A percentile compares a stretch with the other conserved stretches of the same genome.
Evolutionary conservation across 2,113 vertebrate species (phyloP).

Genomic region (Cacatua alba): DNA sequence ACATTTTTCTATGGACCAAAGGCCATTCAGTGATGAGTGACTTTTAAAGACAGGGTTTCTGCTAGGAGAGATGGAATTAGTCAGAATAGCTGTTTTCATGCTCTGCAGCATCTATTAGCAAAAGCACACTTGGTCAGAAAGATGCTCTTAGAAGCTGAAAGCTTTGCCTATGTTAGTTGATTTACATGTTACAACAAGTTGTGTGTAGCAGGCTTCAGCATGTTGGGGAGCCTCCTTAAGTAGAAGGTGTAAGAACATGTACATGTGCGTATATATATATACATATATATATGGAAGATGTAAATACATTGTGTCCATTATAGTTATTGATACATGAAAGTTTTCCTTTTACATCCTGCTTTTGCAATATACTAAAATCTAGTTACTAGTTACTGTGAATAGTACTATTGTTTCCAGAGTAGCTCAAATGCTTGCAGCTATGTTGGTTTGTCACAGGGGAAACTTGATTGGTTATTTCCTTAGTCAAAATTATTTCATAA

Average conservation of each 20-base stretch:
- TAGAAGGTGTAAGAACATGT: background rate
- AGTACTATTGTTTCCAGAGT: background rate
- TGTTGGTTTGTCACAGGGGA: background rate
- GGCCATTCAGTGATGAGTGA: constrained; percentile 52
- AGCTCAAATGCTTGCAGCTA: background rate
- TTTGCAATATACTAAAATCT: background rate
- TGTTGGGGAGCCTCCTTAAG: background rate
- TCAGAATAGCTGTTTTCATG: constrained; percentile 56
- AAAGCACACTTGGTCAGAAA: constrained; percentile 12
- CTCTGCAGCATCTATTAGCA: constrained; percentile 38
- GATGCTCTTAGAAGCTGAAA: constrained; percentile 31
- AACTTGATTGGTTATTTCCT: constrained; percentile 47
- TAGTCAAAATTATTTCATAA: constrained; percentile 13
- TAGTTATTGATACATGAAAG: background rate
- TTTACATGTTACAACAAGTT: background rate
- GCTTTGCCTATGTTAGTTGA: background rate
- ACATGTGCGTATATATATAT: background rate
- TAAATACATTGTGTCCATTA: background rate
- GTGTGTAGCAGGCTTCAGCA: background rate
- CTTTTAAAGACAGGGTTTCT: constrained; percentile 43
- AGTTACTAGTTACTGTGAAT: background rate
- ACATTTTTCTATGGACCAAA: constrained; percentile 61
- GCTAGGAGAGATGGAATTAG: constrained; percentile 59
- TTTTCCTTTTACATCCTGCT: background rate
- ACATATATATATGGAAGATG: background rate